These are phyloP conservation scores for Brachirus orientalis DNA, from an alignment of 2,113 vertebrate genomes.

Conservation along the genomic window DNA sequence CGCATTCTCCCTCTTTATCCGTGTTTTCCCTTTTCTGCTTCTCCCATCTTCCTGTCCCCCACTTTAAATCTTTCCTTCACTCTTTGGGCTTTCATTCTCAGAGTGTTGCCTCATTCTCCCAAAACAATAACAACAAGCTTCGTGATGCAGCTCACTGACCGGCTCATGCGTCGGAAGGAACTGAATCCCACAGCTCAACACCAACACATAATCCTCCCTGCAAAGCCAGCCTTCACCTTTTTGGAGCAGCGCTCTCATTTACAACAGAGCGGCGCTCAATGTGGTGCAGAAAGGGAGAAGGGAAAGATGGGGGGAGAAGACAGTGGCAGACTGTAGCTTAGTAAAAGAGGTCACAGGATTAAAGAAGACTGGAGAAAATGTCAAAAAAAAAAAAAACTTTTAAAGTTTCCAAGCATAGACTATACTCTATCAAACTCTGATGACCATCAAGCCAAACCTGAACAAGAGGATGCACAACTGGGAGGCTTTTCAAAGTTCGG, in stretches of 20 bases:
- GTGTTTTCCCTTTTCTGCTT: not conserved
- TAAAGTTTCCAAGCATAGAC: not conserved
- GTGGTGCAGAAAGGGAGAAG: constrained; percentile 29
- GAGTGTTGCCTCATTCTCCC: constrained; percentile 55
- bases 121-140: constrained; percentile 78
- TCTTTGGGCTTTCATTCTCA: constrained; percentile 12
- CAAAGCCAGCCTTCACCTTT: constrained; percentile 68
- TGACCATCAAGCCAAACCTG: too few species aligned
- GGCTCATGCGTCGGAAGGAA: constrained; percentile 71
- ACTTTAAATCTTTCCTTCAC: not conserved
- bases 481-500: too few species aligned
- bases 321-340: not conserved
- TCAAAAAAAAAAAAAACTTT: not conserved
- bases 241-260: constrained; percentile 78
- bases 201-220: constrained; percentile 75
- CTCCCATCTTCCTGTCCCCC: constrained; percentile 15
- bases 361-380: constrained; percentile 4
- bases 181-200: constrained; percentile 74
- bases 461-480: too few species aligned
- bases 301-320: constrained; percentile 17
- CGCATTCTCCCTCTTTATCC: not conserved
- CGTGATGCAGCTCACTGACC: constrained; percentile 77
- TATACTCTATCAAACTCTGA: too few species aligned
- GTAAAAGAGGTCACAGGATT: not conserved
- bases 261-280: constrained; percentile 65